Conservation (phyloP, 2,797 vertebrate species). For the Alfaro cultratus region DNA sequence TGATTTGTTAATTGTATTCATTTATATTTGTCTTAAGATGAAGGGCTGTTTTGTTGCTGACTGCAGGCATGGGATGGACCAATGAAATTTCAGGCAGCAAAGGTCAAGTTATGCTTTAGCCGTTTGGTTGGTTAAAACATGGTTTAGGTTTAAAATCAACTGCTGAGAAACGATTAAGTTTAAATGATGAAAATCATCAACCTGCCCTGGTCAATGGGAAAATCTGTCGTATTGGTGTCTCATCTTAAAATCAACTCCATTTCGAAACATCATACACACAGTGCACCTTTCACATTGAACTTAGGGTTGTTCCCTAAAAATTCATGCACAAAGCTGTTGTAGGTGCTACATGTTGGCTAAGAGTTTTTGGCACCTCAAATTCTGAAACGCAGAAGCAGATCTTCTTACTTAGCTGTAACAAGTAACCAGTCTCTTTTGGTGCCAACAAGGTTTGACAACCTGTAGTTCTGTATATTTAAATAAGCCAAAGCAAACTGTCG, state of each 20-base stretch:
- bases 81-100: not conserved
- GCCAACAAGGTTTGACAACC: not conserved
- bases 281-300: not conserved
- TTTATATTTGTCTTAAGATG: not conserved
- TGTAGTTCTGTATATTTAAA: not conserved
- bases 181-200: too few relatives aligned
- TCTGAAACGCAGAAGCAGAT: not conserved
- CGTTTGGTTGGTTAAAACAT: too few relatives aligned
- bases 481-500: not conserved
- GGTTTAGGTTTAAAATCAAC: too few relatives aligned
- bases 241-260: too few relatives aligned
- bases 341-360: not conserved
- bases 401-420: not conserved
- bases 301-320: not conserved
- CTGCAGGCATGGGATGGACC: not conserved
- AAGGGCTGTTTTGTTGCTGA: not conserved
- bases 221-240: too few relatives aligned
- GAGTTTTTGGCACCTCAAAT: not conserved
- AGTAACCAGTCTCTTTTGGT: not conserved
- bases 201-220: too few relatives aligned
- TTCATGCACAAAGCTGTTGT: not conserved
- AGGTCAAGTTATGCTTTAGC: too few relatives aligned
- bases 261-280: not conserved
- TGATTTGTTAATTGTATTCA: not conserved
- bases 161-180: too few relatives aligned